These are phyloP conservation scores for Whitmania pigra DNA, from an alignment of 1,140 invertebrate species.

Conservation along the genomic window DNA sequence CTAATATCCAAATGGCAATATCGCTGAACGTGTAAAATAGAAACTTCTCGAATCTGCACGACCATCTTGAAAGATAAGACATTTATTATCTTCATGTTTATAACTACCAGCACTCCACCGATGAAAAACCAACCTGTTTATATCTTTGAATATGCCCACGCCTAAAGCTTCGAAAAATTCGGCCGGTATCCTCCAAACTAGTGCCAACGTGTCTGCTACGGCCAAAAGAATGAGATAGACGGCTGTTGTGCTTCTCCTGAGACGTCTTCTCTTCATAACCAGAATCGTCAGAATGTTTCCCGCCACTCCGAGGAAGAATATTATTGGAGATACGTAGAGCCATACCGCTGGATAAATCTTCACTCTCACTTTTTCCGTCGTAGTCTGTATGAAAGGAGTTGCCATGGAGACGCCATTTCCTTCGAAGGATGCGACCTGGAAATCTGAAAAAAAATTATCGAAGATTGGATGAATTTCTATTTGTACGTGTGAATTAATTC, in stretches of 20 bases:
- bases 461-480: too few relatives aligned
- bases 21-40: conserved; percentile 24
- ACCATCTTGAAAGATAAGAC: not conserved
- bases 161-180: not conserved
- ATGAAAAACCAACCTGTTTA: not conserved
- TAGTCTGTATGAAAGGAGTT: too few relatives aligned
- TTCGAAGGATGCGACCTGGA: too few relatives aligned
- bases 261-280: not conserved
- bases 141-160: not conserved
- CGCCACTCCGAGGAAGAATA: not conserved
- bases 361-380: too few relatives aligned
- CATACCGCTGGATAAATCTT: not conserved
- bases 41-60: conserved; percentile 27
- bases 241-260: conserved; percentile 17
- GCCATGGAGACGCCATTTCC: too few relatives aligned
- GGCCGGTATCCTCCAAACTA: conserved; percentile 11
- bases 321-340: conserved; percentile 5
- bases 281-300: conserved; percentile 2
- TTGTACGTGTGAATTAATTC: too few relatives aligned
- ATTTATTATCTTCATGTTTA: too few relatives aligned
- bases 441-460: too few relatives aligned
- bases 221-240: conserved; percentile 27
- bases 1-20: conserved; percentile 27
- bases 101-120: too few relatives aligned
- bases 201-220: conserved; percentile 24